Conservation (phyloP, 1,140 invertebrate species). For the Drosophila bifasciata region DNA sequence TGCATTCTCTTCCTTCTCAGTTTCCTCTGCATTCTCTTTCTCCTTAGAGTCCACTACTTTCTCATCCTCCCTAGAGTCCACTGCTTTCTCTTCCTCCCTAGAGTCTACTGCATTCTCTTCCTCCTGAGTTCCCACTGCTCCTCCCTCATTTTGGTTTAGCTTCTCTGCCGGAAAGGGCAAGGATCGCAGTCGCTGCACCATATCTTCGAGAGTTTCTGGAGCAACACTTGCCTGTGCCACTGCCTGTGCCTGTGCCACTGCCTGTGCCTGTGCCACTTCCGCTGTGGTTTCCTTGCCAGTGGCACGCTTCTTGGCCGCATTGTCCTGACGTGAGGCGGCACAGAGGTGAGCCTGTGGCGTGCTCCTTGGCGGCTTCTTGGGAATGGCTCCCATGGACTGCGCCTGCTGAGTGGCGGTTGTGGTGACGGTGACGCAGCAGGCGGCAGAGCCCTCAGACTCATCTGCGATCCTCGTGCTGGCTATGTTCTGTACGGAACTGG, state of each 20-base stretch:
- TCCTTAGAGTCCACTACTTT: constrained; percentile 3
- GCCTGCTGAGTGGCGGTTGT: constrained; percentile 68
- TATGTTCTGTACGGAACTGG: constrained; percentile 42
- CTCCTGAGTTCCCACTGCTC: too few relatives aligned
- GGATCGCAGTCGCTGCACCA: constrained; percentile 66
- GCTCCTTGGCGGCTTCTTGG: constrained; percentile 40
- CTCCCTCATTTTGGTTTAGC: too few relatives aligned
- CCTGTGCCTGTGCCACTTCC: too few relatives aligned
- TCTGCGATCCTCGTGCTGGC: constrained; percentile 56
- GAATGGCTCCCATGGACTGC: constrained; percentile 69
- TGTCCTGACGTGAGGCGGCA: constrained; percentile 55
- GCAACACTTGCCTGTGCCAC: neutral
- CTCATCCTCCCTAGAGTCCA: neutral
- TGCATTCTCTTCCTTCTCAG: neutral
- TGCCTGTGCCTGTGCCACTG: too few relatives aligned
- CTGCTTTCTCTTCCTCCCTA: too few relatives aligned
- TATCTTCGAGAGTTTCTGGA: constrained; percentile 67
- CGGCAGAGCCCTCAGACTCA: constrained; percentile 35
- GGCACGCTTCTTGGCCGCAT: constrained; percentile 55
- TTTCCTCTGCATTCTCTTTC: neutral
- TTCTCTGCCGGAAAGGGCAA: constrained; percentile 54
- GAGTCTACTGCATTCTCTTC: neutral
- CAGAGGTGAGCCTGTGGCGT: constrained; percentile 56
- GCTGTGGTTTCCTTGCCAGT: constrained; percentile 11
- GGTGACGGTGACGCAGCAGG: constrained; percentile 63